Conservation (phyloP, 2,113 vertebrate species). For the Damaliscus lunatus region DNA sequence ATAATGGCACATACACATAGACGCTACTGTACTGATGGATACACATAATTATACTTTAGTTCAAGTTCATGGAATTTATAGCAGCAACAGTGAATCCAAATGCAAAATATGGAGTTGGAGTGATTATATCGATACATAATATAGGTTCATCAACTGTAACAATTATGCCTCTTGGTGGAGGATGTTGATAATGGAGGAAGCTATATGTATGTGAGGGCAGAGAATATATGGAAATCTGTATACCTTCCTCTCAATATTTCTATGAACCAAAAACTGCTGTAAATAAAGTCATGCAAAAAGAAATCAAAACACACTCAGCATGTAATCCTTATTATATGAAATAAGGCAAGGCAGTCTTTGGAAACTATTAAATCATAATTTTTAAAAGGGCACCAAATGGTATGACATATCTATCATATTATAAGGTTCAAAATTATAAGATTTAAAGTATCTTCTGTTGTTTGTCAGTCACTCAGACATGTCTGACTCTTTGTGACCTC, state of each 20-base stretch:
- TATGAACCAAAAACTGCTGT: neutral
- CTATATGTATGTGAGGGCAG: neutral
- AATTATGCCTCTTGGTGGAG: neutral
- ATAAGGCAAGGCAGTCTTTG: neutral
- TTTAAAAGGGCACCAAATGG: neutral
- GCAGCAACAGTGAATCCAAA: neutral
- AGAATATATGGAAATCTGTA: neutral
- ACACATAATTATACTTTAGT: neutral
- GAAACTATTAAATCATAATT: neutral
- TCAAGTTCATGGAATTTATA: neutral
- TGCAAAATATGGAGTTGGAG: neutral
- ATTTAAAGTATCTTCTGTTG: neutral
- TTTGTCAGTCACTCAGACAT: neutral
- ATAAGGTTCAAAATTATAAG: neutral
- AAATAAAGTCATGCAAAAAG: neutral
- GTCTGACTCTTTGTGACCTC: neutral
- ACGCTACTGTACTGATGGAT: neutral
- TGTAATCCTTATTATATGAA: neutral
- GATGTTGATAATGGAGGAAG: neutral
- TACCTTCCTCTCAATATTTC: neutral
- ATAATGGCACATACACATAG: neutral
- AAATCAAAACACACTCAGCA: neutral
- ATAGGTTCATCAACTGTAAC: neutral
- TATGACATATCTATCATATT: neutral
- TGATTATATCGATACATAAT: neutral